Evolutionary conservation across 37 sponge, comb jelly and placozoan species (phyloP), one percentile per base, ranked within the genome.

Genomic region (Halichondria panicea): DNA sequence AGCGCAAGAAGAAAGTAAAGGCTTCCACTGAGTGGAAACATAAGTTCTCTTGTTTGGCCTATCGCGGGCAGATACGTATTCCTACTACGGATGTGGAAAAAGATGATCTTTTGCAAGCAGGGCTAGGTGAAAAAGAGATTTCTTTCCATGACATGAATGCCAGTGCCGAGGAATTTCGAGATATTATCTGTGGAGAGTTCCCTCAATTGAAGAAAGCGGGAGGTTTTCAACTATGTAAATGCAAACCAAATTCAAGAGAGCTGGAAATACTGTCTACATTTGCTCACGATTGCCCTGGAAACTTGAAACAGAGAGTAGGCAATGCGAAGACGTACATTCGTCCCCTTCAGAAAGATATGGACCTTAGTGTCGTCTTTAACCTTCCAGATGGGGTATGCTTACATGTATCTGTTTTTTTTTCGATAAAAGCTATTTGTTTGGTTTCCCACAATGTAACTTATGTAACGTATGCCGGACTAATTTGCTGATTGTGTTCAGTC

Each of bases 11-110:
- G n/a, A n/a, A n/a, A n/a, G n/a, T n/a, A n/a, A n/a, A n/a, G n/a
- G n/a, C n/a, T n/a, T n/a, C n/a, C n/a, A n/a, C n/a, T 63, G 46
- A 7, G 30, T 85, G 86, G 86, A 77, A 65, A 42, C 86, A 85
- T 57, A 46, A 50, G 9, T 85, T 85, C 39, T 43, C 71, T 43
- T 85, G 86, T 68, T 42, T 85, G 22, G 74, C 74, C 8, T 72
- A 78, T 48, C 55, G 37, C 24, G 67, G 72, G 31, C 86, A 85
- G 45, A 21, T 41, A 22, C 33, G 59, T 8, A 72, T 77, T 15
- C 86, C 79, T 13, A 72, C 73, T 15, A 78, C 48, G 12, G 86
- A 85, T 21, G 40, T 21, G 9, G 79, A 77, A 55, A 74, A 76
- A 37, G 78, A 84, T 53, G 67, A 77, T 5, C 74, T 85, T 8